Conservation (phyloP, 1,140 invertebrate species). For the Drosophila erecta region DNA sequence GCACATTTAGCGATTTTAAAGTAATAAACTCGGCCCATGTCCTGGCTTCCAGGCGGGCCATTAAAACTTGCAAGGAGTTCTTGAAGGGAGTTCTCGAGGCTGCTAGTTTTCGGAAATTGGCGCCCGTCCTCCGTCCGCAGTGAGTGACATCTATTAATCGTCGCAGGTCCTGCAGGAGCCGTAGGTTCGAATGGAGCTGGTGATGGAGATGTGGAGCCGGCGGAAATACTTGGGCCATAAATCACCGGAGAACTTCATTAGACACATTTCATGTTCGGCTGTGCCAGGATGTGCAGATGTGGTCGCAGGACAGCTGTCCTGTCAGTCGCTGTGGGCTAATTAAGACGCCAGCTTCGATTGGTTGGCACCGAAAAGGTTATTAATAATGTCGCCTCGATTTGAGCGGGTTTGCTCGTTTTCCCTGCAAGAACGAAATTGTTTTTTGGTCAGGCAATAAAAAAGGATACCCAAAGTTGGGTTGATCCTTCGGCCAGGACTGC, state of each 20-base stretch:
- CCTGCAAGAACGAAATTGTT: slow-evolving; percentile 49
- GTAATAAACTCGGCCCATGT: slow-evolving; percentile 73
- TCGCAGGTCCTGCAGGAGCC: slow-evolving; percentile 26
- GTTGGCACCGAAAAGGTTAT: slow-evolving; percentile 49
- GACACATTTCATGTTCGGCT: slow-evolving; percentile 60
- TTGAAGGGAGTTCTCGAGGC: slow-evolving; percentile 5
- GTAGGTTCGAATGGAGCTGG: slow-evolving; percentile 4
- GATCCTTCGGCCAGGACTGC: slow-evolving; percentile 11
- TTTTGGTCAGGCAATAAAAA: slow-evolving; percentile 20
- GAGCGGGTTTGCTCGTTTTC: neutral
- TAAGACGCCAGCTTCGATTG: slow-evolving; percentile 60
- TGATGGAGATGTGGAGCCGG: slow-evolving; percentile 1
- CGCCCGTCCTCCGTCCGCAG: slow-evolving; percentile 47
- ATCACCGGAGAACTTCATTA: slow-evolving; percentile 73
- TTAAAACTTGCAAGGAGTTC: slow-evolving; percentile 51
- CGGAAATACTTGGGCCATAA: slow-evolving; percentile 67
- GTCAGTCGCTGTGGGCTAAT: slow-evolving; percentile 55
- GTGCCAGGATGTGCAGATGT: slow-evolving; percentile 37
- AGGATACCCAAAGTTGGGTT: slow-evolving; percentile 3
- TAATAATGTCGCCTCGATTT: slow-evolving; percentile 52
- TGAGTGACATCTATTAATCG: slow-evolving; percentile 78
- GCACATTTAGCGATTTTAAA: slow-evolving; percentile 74
- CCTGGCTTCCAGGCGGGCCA: slow-evolving; percentile 53
- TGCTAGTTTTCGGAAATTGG: slow-evolving; percentile 74
- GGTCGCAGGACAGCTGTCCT: slow-evolving; percentile 57